These are phyloP conservation scores for Linnaemya tessellans DNA, from an alignment of 2,888 invertebrate species.

Conservation along the genomic window DNA sequence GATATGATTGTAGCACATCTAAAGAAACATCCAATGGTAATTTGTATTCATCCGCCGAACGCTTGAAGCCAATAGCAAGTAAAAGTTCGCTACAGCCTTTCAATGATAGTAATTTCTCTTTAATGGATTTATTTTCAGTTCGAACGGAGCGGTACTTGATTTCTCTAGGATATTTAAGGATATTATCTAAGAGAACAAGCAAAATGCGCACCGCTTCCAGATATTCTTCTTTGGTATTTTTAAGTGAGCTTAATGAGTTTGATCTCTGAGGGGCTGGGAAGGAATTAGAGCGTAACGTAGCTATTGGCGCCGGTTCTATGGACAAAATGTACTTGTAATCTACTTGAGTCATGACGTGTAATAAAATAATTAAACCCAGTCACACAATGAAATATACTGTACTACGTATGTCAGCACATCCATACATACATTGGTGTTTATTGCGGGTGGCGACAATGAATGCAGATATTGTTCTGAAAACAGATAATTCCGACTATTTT, in stretches of 20 bases:
- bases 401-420: too few relatives aligned
- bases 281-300: conserved; percentile 46
- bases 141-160: conserved; percentile 81
- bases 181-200: conserved; percentile 81
- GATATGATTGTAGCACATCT: conserved; percentile 79
- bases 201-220: conserved; percentile 81
- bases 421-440: background rate
- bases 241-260: conserved; percentile 69
- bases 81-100: conserved; percentile 79
- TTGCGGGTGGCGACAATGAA: conserved; percentile 1
- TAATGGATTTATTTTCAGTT: conserved; percentile 81
- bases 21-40: conserved; percentile 79
- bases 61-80: conserved; percentile 80
- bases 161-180: conserved; percentile 81
- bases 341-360: conserved; percentile 61
- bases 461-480: background rate
- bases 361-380: background rate
- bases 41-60: conserved; percentile 74
- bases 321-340: conserved; percentile 66
- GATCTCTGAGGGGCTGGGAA: conserved; percentile 23
- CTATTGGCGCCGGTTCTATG: conserved; percentile 56
- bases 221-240: conserved; percentile 78
- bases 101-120: conserved; percentile 80
- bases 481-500: conserved; percentile 6
- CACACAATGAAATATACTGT: conserved; percentile 27